Evolutionary conservation across 2,113 vertebrate species (phyloP).

Genomic region (Rhinolophus ferrumequinum): DNA sequence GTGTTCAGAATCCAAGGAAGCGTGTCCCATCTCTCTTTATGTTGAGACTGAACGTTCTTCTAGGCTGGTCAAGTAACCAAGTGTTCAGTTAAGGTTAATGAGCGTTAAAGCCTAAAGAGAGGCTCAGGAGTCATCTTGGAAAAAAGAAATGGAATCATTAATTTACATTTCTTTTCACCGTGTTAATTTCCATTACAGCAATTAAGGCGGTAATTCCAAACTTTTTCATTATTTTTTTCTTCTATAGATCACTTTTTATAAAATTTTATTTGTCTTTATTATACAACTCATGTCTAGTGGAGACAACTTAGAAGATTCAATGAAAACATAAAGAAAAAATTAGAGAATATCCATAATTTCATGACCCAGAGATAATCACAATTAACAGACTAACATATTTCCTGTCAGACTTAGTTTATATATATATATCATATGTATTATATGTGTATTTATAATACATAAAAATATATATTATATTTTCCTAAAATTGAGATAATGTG

Average conservation of each 20-base stretch:
- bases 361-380: neutral
- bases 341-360: neutral
- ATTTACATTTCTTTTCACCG: neutral
- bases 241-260: neutral
- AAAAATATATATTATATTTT: neutral
- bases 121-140: neutral
- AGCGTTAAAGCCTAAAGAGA: neutral
- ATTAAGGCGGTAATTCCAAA: neutral
- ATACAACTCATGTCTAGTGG: neutral
- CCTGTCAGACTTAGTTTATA: neutral
- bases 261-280: constrained; percentile 32
- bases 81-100: neutral
- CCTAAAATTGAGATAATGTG: neutral
- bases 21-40: neutral
- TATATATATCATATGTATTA: neutral
- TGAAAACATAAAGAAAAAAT: constrained; percentile 21
- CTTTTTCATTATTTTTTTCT: constrained; percentile 28
- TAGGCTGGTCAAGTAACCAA: neutral
- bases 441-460: too few species aligned
- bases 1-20: neutral
- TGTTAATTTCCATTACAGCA: neutral
- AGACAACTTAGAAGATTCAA: neutral
- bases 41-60: neutral
- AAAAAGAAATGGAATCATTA: neutral
- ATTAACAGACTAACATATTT: neutral